phyloP scores from a whole-genome alignment of 2,888 invertebrate species.

The Pristionchus fissidentatus region DNA sequence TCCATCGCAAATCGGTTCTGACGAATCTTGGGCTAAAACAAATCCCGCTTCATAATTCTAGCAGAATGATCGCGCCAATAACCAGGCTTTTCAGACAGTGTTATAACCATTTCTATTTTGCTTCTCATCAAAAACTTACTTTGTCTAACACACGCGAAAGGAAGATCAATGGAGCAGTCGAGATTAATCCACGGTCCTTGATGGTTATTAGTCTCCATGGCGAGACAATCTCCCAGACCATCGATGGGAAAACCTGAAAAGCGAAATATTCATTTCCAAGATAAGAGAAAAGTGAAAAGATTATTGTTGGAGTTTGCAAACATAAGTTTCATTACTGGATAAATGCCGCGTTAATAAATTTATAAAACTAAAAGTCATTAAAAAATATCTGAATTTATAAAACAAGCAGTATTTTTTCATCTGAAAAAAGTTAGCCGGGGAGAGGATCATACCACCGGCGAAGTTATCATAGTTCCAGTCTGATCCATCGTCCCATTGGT shows the following conservation, averaged over 20 bases:
- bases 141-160: neutral
- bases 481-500: slow-evolving; percentile 11
- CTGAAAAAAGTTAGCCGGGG: no score
- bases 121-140: neutral
- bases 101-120: neutral
- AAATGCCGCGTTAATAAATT: no score
- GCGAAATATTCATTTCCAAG: neutral
- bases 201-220: neutral
- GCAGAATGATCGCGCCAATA: neutral
- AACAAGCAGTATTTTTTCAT: no score
- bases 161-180: neutral
- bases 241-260: neutral
- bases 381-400: no score
- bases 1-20: neutral
- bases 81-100: neutral
- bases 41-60: neutral
- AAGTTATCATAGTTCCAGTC: neutral
- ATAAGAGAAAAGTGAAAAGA: neutral
- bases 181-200: neutral
- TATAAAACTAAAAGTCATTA: no score
- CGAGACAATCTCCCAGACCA: neutral
- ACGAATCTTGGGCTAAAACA: neutral
- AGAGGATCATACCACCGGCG: neutral
- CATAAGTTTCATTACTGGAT: no score
- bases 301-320: no score